Evolutionary conservation across 2,888 invertebrate species (phyloP).

Genomic region (Sesia apiformis): DNA sequence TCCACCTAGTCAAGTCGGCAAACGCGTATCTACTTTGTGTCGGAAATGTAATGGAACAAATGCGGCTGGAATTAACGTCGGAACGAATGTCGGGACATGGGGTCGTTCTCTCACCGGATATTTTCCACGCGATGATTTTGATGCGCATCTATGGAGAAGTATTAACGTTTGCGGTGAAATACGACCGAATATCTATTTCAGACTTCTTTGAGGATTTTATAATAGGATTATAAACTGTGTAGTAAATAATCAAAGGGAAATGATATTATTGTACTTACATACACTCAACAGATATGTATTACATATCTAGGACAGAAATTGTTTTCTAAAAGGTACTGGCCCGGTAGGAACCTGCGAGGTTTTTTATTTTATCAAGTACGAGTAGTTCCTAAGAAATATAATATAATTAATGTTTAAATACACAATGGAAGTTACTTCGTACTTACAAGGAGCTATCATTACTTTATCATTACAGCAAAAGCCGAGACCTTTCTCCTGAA

Average conservation of each 20-base stretch:
- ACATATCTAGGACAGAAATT: too few relatives aligned
- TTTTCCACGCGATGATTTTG: conserved; percentile 71
- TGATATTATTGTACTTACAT: too few relatives aligned
- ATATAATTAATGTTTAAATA: background rate
- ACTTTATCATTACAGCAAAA: background rate
- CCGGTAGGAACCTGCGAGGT: background rate
- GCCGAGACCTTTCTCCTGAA: background rate
- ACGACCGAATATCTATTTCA: too few relatives aligned
- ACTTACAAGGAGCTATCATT: too few relatives aligned
- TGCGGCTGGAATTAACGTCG: conserved; percentile 73
- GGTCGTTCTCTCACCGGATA: conserved; percentile 63
- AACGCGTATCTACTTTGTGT: conserved; percentile 74
- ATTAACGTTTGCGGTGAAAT: conserved; percentile 16
- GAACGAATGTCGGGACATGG: conserved; percentile 70
- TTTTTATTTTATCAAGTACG: background rate
- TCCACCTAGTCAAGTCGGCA: conserved; percentile 74
- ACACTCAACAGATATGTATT: too few relatives aligned
- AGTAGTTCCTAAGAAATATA: background rate
- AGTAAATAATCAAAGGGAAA: too few relatives aligned
- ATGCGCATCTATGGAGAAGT: conserved; percentile 58
- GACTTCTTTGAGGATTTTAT: too few relatives aligned
- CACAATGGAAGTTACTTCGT: too few relatives aligned
- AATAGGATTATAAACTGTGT: too few relatives aligned
- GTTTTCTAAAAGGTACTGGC: background rate
- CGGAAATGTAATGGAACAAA: conserved; percentile 76